Evolutionary conservation across 2,888 invertebrate species (phyloP), one percentile per base, ranked within the genome.

Genomic region (Drosophila testacea): DNA sequence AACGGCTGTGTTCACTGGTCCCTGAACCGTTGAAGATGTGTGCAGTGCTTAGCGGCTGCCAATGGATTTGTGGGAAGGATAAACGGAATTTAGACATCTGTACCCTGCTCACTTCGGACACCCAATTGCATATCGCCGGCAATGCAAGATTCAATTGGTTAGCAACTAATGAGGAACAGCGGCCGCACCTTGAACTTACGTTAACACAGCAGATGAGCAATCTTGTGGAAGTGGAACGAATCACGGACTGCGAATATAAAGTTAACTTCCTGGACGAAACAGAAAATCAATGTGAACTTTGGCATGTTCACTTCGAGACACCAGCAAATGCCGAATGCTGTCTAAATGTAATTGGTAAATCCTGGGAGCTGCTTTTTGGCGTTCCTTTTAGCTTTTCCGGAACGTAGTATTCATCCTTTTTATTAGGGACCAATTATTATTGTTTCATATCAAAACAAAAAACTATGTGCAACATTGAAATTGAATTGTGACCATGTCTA

Each of bases 311-410:
- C 57, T 93, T 94, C 63, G 93, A 93, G 66, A 94, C 94, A 1
- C 70, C 81, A 6, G 90, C 91, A 44, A 93, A 93, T 74, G 92
- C 93, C 5, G 92, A 93, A 50, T 92, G 92, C 56, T 93, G 94
- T 48, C 91, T 94, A 3, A 92, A 93, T 79, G 92, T 93, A 6
- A 93, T 94, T 61, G 93, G 92, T 54, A 89, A 92, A 67, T 93
- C 94, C 1, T 94, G 94, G 94, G 93, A 94, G 77, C 91, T 93
- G 78, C 77, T 94, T 4, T 94, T 94, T 81, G 94, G 94, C 36
- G 93, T 94, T 64, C 93, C 94, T 42, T 86, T 83, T 10, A 61
- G 65, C 32, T 79, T 54, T 34, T 67, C 83, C 36, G 77, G 50
- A 42, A 62, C 81, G 66, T 88, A 83, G 63, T 67, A 79, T 66